Evolutionary conservation across 2,797 vertebrate species (phyloP).

Genomic region (Tarsius wallacei): DNA sequence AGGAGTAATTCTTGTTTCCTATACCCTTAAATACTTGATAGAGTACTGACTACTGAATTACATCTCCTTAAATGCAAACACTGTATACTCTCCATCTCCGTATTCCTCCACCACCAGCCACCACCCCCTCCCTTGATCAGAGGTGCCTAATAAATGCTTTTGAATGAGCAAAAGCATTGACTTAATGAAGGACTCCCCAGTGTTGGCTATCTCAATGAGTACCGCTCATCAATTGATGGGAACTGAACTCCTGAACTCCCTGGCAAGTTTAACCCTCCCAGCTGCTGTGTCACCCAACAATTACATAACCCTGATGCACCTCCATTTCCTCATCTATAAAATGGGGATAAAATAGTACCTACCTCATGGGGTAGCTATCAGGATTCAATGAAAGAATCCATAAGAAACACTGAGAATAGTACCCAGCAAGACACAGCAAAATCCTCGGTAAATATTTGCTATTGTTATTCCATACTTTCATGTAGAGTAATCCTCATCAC

Average conservation of each 20-base stretch:
- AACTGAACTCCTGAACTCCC: background rate
- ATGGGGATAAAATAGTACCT: background rate
- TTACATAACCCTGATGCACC: background rate
- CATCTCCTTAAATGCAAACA: background rate
- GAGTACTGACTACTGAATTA: background rate
- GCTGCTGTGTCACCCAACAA: background rate
- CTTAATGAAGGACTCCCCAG: background rate
- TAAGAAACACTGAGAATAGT: background rate
- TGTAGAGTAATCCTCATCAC: background rate
- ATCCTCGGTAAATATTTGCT: background rate
- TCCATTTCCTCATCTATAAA: slow-evolving; percentile 1
- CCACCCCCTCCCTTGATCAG: background rate
- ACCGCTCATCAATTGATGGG: background rate
- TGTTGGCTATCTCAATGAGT: background rate
- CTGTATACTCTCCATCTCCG: background rate
- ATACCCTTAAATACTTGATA: background rate
- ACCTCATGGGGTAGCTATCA: background rate
- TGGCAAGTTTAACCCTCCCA: background rate
- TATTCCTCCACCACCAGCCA: background rate
- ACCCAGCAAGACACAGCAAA: background rate
- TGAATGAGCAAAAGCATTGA: background rate
- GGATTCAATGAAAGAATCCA: slow-evolving; percentile 6
- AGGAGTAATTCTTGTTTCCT: background rate
- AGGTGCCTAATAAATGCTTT: background rate
- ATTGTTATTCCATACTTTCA: background rate